phyloP scores from a whole-genome alignment of 2,888 invertebrate species.

The Ochlodes sylvanus region DNA sequence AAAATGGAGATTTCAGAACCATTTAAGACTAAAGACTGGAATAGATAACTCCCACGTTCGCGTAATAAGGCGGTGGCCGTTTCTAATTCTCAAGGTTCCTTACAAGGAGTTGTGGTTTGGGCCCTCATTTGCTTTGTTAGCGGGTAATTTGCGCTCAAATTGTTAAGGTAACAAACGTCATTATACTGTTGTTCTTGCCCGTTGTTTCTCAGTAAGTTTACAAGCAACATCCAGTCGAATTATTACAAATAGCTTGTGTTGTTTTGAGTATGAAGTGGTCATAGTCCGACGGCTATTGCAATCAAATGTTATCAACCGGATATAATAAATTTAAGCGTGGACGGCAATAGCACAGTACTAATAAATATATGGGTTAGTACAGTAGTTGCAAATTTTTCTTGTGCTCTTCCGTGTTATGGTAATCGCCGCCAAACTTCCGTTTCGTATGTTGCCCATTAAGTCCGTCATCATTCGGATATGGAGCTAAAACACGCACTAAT shows the following conservation, averaged over 20 bases:
- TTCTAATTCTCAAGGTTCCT: conserved; percentile 57
- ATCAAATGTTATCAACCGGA: too few species aligned
- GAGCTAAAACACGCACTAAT: too few species aligned
- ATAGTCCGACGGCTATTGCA: too few species aligned
- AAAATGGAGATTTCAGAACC: conserved; percentile 8
- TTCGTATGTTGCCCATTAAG: too few species aligned
- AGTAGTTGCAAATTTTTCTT: too few species aligned
- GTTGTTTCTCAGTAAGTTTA: background rate
- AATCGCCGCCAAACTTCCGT: too few species aligned
- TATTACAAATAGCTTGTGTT: background rate
- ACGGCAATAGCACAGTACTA: too few species aligned
- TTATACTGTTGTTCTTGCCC: conserved; percentile 39
- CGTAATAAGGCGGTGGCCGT: conserved; percentile 36
- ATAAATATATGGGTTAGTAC: too few species aligned
- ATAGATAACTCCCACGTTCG: conserved; percentile 14
- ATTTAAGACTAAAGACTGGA: conserved; percentile 3
- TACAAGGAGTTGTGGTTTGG: conserved; percentile 65
- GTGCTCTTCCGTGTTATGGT: too few species aligned
- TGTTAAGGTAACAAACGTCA: conserved; percentile 53
- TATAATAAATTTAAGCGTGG: too few species aligned
- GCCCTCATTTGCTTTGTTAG: conserved; percentile 66
- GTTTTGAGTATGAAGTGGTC: background rate
- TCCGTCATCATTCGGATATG: too few species aligned
- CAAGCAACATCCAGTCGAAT: background rate
- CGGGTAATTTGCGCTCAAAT: conserved; percentile 59